These are phyloP conservation scores for Drosophila siamana DNA, from an alignment of 2,888 invertebrate species.

Conservation along the genomic window DNA sequence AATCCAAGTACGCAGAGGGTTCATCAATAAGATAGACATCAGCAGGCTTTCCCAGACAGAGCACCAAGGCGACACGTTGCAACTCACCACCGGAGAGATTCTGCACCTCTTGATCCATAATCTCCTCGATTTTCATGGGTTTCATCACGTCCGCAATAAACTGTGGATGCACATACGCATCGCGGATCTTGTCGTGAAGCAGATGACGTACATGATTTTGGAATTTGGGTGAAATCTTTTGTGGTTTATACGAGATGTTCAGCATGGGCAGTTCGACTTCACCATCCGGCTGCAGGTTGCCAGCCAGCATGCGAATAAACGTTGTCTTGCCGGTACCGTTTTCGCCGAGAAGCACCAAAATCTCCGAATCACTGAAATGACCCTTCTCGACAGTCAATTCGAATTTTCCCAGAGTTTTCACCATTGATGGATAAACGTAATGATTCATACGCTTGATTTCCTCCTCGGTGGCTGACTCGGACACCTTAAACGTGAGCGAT, in stretches of 20 bases:
- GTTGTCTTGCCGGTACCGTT: conserved; percentile 99
- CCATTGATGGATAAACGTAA: conserved; percentile 97
- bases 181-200: conserved; percentile 98
- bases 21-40: conserved; percentile 99
- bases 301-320: conserved; percentile 99
- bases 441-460: conserved; percentile 98
- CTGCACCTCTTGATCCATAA: conserved; percentile 99
- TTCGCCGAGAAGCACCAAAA: conserved; percentile 97
- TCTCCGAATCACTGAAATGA: conserved; percentile 99
- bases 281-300: conserved; percentile 95
- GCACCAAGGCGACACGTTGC: conserved; percentile 97
- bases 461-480: conserved; percentile 98
- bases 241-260: conserved; percentile 99
- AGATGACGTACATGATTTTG: conserved; percentile 96
- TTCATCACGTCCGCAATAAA: conserved; percentile 99
- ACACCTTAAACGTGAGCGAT: conserved; percentile 98
- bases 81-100: conserved; percentile 99
- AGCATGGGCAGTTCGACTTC: conserved; percentile 90
- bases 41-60: conserved; percentile 99
- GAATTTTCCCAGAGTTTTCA: conserved; percentile 91
- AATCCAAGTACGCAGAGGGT: conserved; percentile 99
- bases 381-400: conserved; percentile 93
- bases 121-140: conserved; percentile 97
- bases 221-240: conserved; percentile 99
- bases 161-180: conserved; percentile 98